These are phyloP conservation scores for Pyrgus malvae DNA, from an alignment of 2,888 invertebrate species.

Conservation along the genomic window DNA sequence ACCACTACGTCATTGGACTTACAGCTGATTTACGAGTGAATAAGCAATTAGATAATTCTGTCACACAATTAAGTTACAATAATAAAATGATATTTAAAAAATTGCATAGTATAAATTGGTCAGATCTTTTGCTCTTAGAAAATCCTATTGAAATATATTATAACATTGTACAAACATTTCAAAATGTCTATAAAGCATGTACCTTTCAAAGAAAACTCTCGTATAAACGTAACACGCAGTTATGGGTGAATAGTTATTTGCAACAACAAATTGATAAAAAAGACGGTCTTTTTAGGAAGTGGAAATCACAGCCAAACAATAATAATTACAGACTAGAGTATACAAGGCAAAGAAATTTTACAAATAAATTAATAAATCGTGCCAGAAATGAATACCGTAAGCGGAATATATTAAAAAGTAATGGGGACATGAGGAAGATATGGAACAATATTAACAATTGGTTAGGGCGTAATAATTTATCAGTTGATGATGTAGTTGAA, in stretches of 20 bases:
- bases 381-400: not conserved
- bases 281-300: not conserved
- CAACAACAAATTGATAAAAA: not conserved
- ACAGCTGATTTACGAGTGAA: not conserved
- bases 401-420: not conserved
- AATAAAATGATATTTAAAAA: not conserved
- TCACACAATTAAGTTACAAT: not conserved
- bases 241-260: not conserved
- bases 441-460: slow-evolving; percentile 8
- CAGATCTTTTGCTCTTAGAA: not conserved
- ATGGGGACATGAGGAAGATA: slow-evolving; percentile 8
- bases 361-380: slow-evolving; percentile 5
- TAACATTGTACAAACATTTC: not conserved
- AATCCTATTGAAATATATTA: not conserved
- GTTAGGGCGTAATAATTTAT: slow-evolving; percentile 8
- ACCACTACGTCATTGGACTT: not conserved
- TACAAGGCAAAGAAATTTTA: slow-evolving; percentile 3
- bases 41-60: not conserved
- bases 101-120: not conserved
- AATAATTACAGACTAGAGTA: slow-evolving; percentile 12
- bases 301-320: slow-evolving; percentile 9
- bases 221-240: not conserved
- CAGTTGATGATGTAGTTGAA: slow-evolving; percentile 3
- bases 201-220: not conserved
- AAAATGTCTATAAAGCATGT: slow-evolving; percentile 1